A percentile compares a stretch with the other conserved stretches of the same genome.
These are phyloP conservation scores for Drosophila imparisetae DNA, from an alignment of 2,888 invertebrate species.

Conservation along the genomic window DNA sequence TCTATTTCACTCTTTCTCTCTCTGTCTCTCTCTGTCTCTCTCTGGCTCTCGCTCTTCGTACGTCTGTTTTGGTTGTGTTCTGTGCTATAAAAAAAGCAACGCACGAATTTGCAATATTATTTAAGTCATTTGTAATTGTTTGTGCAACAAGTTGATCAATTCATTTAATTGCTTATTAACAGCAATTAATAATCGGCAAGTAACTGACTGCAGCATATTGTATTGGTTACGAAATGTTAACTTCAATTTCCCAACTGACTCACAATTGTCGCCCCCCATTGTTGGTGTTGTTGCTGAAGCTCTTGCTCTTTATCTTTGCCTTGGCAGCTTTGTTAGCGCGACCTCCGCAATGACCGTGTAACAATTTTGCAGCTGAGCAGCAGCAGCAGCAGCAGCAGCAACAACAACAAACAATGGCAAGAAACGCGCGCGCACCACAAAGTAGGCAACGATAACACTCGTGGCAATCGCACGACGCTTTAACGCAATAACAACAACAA, in stretches of 20 bases:
- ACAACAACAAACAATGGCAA: conserved; percentile 47
- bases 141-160: conserved; percentile 68
- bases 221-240: conserved; percentile 45
- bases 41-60: too few relatives aligned
- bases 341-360: conserved; percentile 80
- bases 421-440: conserved; percentile 73
- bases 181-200: neutral
- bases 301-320: conserved; percentile 49
- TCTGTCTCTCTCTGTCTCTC: neutral
- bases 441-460: conserved; percentile 53
- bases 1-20: neutral
- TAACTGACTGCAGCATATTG: neutral
- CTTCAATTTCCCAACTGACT: conserved; percentile 43
- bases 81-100: neutral
- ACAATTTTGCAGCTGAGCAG: conserved; percentile 69
- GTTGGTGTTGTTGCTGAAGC: conserved; percentile 10
- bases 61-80: neutral
- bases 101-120: neutral
- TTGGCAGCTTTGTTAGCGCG: conserved; percentile 69
- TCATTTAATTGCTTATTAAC: conserved; percentile 26
- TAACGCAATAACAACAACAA: conserved; percentile 43
- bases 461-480: conserved; percentile 53
- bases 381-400: conserved; percentile 17
- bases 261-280: conserved; percentile 43
- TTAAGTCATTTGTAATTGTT: neutral